Evolutionary conservation across 2,888 invertebrate species (phyloP).

Genomic region (Fragum sueziense): DNA sequence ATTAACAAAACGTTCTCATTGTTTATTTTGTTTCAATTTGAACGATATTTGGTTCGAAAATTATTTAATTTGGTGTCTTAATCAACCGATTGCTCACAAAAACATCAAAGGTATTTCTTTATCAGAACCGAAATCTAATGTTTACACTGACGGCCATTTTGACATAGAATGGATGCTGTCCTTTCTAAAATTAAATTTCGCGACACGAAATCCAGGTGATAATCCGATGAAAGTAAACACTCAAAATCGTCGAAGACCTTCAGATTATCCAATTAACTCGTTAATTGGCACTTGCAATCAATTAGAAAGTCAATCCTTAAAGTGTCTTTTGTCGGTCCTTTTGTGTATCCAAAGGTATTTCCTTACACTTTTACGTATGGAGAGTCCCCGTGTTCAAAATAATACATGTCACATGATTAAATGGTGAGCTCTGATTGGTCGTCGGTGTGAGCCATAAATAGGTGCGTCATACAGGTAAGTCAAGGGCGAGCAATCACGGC

Average conservation of each 20-base stretch:
- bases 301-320: neutral
- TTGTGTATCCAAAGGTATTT: slow-evolving; percentile 26
- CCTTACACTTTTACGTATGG: slow-evolving; percentile 26
- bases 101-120: neutral
- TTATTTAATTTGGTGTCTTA: neutral
- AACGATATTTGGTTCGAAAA: neutral
- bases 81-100: too few species aligned
- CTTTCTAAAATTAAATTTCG: slow-evolving; percentile 3
- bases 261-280: neutral
- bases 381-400: slow-evolving; percentile 36
- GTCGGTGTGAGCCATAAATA: slow-evolving; percentile 49
- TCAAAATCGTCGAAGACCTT: neutral
- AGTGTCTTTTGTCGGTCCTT: neutral
- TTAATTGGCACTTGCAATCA: neutral
- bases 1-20: neutral
- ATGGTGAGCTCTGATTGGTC: slow-evolving; percentile 42
- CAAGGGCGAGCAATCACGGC: neutral
- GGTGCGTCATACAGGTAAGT: slow-evolving; percentile 46
- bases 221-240: neutral
- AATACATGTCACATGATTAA: slow-evolving; percentile 48
- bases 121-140: slow-evolving; percentile 3
- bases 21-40: too few species aligned
- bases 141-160: slow-evolving; percentile 45
- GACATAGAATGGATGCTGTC: slow-evolving; percentile 38
- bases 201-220: neutral